A percentile compares a stretch with the other conserved stretches of the same genome.
Evolutionary conservation across 2,888 invertebrate genomes (phyloP).

Genomic region (Andricus curvator): DNA sequence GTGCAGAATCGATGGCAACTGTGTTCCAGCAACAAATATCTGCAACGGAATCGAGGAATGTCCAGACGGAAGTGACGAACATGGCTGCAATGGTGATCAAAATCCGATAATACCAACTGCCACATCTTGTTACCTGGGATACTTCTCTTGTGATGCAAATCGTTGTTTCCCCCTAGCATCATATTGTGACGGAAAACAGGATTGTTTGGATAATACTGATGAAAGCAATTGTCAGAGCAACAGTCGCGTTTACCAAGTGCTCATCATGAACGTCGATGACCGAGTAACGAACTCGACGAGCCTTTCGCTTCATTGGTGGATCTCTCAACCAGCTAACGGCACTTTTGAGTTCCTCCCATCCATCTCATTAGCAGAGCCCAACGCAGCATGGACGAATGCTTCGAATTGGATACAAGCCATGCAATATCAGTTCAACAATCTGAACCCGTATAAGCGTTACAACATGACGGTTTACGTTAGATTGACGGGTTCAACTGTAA

Average conservation of each 20-base stretch:
- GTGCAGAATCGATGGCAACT: constrained; percentile 83
- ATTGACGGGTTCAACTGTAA: constrained; percentile 79
- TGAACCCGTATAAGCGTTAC: constrained; percentile 87
- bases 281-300: constrained; percentile 83
- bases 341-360: constrained; percentile 85
- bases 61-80: constrained; percentile 81
- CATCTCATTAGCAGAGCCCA: constrained; percentile 79
- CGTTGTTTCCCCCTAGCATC: constrained; percentile 82
- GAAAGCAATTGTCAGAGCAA: constrained; percentile 83
- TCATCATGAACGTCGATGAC: constrained; percentile 84
- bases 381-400: constrained; percentile 82
- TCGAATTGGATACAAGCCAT: constrained; percentile 82
- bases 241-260: constrained; percentile 79
- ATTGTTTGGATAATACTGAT: constrained; percentile 88
- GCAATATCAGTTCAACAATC: constrained; percentile 82
- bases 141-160: constrained; percentile 82
- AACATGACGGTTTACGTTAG: constrained; percentile 89
- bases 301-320: constrained; percentile 84
- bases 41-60: constrained; percentile 81
- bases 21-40: constrained; percentile 79
- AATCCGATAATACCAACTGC: constrained; percentile 73
- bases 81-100: constrained; percentile 73
- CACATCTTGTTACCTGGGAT: constrained; percentile 80
- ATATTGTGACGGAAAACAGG: constrained; percentile 84
- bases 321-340: constrained; percentile 77